phyloP scores from a whole-genome alignment of 2,888 invertebrate species.

The Drosophila meridiana region DNA sequence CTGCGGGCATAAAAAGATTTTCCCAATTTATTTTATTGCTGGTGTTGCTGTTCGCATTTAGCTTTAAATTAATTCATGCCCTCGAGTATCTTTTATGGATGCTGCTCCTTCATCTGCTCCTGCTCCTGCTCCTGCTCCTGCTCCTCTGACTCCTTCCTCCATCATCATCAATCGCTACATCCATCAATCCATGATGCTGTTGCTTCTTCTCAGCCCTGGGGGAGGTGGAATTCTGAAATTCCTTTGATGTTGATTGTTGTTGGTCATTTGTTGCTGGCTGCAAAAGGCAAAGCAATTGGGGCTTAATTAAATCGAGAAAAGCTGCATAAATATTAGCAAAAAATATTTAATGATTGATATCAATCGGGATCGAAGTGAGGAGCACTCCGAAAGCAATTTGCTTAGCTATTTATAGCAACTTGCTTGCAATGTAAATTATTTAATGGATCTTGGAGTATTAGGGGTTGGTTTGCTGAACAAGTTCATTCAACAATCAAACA shows the following conservation, averaged over 20 bases:
- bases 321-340: slow-evolving; percentile 31
- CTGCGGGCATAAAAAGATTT: slow-evolving; percentile 46
- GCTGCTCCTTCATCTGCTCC: not conserved
- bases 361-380: not conserved
- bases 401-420: too few species aligned
- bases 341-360: slow-evolving; percentile 30
- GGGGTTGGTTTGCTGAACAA: not conserved
- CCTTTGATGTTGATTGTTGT: slow-evolving; percentile 51
- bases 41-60: slow-evolving; percentile 49
- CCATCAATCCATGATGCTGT: slow-evolving; percentile 6
- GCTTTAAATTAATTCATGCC: slow-evolving; percentile 60
- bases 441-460: not conserved
- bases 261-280: slow-evolving; percentile 25
- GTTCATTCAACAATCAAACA: not conserved
- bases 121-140: not conserved
- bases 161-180: slow-evolving; percentile 1
- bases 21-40: slow-evolving; percentile 55
- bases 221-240: slow-evolving; percentile 7
- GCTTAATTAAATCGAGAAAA: slow-evolving; percentile 30
- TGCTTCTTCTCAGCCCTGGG: not conserved
- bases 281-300: slow-evolving; percentile 2
- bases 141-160: not conserved
- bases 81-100: slow-evolving; percentile 50
- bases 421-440: not conserved
- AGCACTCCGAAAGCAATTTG: not conserved